Evolutionary conservation across 2,888 invertebrate species (phyloP), one percentile per base, ranked within the genome.

Genomic region (Aphodius granarius): DNA sequence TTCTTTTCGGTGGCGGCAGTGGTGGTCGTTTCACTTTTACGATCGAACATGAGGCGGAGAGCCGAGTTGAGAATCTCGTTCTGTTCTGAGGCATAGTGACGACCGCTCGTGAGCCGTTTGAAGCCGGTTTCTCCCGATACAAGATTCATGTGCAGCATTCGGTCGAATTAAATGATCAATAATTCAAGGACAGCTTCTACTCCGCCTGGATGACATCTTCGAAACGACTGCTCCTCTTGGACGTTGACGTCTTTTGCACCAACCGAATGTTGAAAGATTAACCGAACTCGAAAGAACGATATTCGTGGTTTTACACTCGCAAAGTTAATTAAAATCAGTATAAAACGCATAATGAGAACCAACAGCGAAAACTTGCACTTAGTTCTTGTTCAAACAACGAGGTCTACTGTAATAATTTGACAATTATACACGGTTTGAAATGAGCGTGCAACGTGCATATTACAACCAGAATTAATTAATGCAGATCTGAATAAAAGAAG

Each of bases 121-220:
- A 43, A 16, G 17, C 6, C n/a, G 71, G 9, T 3, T 43, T 13
- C 43, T 13, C 65, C 68, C 77, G 78, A 85, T 85, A 82, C 82
- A 84, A 84, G 84, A 85, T 85, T 85, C 84, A 84, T 85, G 85
- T 82, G 82, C 81, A 82, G 84, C 85, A 85, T 86, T 86, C 84
- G 82, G 83, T 82, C 85, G 85, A 87, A 87, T 87, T 86, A 86
- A 87, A 87, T 83, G 85, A 86, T 87, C 86, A 86, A 86, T 86
- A 86, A 87, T 87, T 86, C 86, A 87, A 75, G 43, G 43, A 43
- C 43, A 79, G 79, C 77, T 78, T 81, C 81, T 79, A n/a, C n/a
- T n/a, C 83, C 83, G 82, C 82, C 82, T 2, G 82, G 82, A 82
- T 84, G 84, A 83, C 82, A 83, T 83, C 81, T 81, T 83, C 84